These are phyloP conservation scores for Rissa tridactyla DNA, from an alignment of 2,113 vertebrate species.

Conservation along the genomic window DNA sequence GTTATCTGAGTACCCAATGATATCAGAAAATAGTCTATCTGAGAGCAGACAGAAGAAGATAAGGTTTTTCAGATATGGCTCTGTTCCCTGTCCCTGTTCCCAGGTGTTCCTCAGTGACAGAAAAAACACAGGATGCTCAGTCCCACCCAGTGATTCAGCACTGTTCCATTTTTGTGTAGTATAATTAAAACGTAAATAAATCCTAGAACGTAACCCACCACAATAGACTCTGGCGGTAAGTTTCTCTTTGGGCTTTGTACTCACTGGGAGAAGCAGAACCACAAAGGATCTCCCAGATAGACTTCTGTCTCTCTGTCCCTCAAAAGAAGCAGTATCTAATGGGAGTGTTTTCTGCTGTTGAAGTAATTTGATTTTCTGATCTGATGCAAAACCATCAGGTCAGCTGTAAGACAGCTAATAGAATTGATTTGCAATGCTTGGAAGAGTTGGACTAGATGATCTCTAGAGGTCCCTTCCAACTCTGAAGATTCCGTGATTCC, in stretches of 20 bases:
- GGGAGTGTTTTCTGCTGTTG: neutral
- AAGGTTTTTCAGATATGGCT: neutral
- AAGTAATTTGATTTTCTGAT: neutral
- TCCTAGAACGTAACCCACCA: neutral
- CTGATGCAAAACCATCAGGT: neutral
- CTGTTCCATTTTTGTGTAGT: neutral
- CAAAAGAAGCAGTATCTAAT: neutral
- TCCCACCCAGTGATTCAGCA: neutral
- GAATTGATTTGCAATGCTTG: neutral
- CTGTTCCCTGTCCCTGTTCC: neutral
- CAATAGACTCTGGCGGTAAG: neutral
- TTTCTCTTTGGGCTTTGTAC: neutral
- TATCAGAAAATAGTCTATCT: neutral
- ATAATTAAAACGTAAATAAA: neutral
- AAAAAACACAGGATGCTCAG: neutral
- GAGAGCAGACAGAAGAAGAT: neutral
- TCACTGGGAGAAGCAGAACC: neutral
- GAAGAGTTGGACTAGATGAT: neutral
- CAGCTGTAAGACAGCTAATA: neutral
- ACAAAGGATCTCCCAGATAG: neutral
- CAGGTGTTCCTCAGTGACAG: neutral
- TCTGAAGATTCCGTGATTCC: too few relatives aligned
- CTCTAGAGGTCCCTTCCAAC: too few relatives aligned
- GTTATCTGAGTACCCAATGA: neutral
- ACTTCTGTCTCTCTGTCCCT: neutral